These are phyloP conservation scores for Argyra leucocephala DNA, from an alignment of 2,888 invertebrate species.

Conservation along the genomic window DNA sequence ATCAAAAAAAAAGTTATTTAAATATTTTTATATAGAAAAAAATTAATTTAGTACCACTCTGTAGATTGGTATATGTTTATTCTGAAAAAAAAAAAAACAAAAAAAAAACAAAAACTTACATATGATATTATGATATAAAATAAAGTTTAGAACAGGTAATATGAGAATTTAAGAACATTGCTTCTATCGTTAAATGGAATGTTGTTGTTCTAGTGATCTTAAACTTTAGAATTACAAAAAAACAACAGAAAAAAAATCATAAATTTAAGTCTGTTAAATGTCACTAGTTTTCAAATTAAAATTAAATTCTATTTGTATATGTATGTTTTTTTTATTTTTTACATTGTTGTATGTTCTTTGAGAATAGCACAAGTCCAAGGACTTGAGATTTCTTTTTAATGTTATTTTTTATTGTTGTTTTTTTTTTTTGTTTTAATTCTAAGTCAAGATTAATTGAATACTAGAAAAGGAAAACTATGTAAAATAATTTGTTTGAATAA, in stretches of 20 bases:
- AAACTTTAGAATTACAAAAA: background rate
- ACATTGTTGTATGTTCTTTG: background rate
- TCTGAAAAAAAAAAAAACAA: too few species aligned
- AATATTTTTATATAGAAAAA: too few species aligned
- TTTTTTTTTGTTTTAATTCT: background rate
- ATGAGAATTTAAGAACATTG: background rate
- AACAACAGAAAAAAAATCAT: background rate
- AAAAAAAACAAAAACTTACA: too few species aligned
- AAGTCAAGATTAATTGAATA: background rate
- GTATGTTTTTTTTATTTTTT: background rate
- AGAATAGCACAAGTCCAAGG: slow-evolving; percentile 1
- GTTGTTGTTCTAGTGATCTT: background rate
- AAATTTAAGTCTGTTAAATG: background rate
- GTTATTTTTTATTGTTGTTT: background rate
- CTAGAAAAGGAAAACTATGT: too few species aligned
- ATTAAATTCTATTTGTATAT: background rate
- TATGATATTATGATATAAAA: too few species aligned
- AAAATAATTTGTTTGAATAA: too few species aligned
- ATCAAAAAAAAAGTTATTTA: too few species aligned
- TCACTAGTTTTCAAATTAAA: background rate
- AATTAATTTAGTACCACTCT: too few species aligned
- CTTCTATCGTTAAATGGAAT: background rate
- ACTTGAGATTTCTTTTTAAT: background rate
- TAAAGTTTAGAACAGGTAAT: background rate
- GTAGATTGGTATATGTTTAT: too few species aligned